A percentile compares a stretch with the other conserved stretches of the same genome.
Evolutionary conservation across 1,140 invertebrate genomes (phyloP).

Genomic region (Uloborus diversus): DNA sequence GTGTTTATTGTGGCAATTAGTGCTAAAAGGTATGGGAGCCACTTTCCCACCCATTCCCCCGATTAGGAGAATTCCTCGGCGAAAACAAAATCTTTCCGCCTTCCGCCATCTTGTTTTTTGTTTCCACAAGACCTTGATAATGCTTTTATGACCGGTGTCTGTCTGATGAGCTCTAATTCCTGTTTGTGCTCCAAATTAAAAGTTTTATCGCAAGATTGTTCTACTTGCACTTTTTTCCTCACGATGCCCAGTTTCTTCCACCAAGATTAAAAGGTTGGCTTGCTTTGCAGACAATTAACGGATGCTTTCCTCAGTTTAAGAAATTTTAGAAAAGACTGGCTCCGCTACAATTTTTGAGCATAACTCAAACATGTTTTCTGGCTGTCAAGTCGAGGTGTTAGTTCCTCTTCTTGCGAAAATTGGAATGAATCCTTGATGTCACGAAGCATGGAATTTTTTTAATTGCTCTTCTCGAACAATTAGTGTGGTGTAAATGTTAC

Average conservation of each 20-base stretch:
- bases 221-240: slow-evolving; percentile 19
- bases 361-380: no score
- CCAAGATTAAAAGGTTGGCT: slow-evolving; percentile 42
- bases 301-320: slow-evolving; percentile 30
- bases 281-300: slow-evolving; percentile 47
- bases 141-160: slow-evolving; percentile 49
- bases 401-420: no score
- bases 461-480: no score
- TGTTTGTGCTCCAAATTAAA: slow-evolving; percentile 55
- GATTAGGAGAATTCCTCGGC: slow-evolving; percentile 51
- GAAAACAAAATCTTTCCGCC: slow-evolving; percentile 28
- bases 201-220: slow-evolving; percentile 53
- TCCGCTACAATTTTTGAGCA: not conserved
- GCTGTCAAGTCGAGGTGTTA: no score
- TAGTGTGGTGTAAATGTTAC: no score
- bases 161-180: slow-evolving; percentile 51
- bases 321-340: slow-evolving; percentile 7
- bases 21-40: slow-evolving; percentile 52
- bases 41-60: slow-evolving; percentile 32
- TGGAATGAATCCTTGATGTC: not conserved
- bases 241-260: slow-evolving; percentile 25
- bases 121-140: slow-evolving; percentile 42
- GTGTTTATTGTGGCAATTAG: slow-evolving; percentile 56
- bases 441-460: no score
- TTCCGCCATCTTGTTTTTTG: slow-evolving; percentile 42